These are phyloP conservation scores for Macrocentrus cingulum DNA, from an alignment of 1,140 invertebrate species.

Conservation along the genomic window DNA sequence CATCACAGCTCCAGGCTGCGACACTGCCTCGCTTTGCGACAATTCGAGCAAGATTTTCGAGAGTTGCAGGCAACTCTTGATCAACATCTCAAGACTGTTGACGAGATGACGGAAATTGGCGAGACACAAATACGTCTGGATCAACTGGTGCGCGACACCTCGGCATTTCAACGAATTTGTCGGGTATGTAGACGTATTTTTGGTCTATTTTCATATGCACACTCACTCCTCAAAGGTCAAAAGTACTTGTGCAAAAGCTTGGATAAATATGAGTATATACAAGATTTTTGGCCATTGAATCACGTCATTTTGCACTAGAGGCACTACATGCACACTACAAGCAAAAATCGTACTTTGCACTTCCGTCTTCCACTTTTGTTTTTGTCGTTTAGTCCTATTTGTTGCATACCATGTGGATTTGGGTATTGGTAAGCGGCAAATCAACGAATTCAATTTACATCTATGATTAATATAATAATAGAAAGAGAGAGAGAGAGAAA, in stretches of 20 bases:
- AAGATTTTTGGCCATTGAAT: too few relatives aligned
- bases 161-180: constrained; percentile 75
- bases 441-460: constrained; percentile 33
- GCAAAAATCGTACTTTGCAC: constrained; percentile 56
- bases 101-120: constrained; percentile 83
- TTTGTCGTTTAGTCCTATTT: constrained; percentile 60
- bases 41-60: constrained; percentile 87
- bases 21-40: constrained; percentile 84
- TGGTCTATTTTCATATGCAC: not conserved
- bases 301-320: constrained; percentile 2
- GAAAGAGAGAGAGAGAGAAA: too few relatives aligned
- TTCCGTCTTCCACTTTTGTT: constrained; percentile 57
- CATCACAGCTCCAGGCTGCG: constrained; percentile 84
- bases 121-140: constrained; percentile 80
- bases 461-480: constrained; percentile 15
- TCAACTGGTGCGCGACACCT: constrained; percentile 73
- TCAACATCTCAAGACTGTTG: constrained; percentile 70
- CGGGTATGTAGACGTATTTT: constrained; percentile 57
- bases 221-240: not conserved
- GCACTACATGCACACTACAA: constrained; percentile 49
- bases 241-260: too few relatives aligned
- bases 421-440: constrained; percentile 59
- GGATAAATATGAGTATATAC: too few relatives aligned
- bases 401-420: constrained; percentile 61
- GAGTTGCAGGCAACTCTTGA: constrained; percentile 75